These are phyloP conservation scores for Falco naumanni DNA, from an alignment of 2,797 vertebrate genomes.

Conservation along the genomic window DNA sequence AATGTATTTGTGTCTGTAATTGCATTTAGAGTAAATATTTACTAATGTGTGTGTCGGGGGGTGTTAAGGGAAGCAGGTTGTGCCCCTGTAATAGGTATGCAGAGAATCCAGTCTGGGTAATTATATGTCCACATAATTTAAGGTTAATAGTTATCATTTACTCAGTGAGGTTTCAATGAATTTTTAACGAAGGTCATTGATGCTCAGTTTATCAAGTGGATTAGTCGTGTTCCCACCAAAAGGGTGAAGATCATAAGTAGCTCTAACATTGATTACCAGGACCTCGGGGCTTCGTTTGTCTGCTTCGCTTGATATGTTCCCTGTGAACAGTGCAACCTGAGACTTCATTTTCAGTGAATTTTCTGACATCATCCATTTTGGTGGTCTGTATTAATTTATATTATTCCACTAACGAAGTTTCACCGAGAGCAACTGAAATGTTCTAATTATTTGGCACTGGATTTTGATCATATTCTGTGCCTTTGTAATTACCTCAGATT, in stretches of 20 bases:
- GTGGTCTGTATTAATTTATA: conserved; percentile 21
- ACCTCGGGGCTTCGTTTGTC: background rate
- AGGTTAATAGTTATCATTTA: conserved; percentile 24
- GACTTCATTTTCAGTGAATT: background rate
- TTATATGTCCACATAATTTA: conserved; percentile 15
- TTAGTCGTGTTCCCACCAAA: background rate
- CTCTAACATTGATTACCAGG: background rate
- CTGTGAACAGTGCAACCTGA: background rate
- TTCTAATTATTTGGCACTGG: conserved; percentile 46
- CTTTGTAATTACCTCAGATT: conserved; percentile 16
- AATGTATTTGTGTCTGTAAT: background rate
- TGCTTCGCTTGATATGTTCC: background rate
- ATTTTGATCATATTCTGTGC: background rate
- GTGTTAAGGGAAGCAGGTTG: background rate
- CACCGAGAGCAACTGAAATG: background rate
- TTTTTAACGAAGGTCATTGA: conserved; percentile 6
- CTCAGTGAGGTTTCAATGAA: conserved; percentile 14
- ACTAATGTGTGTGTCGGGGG: fast-evolving
- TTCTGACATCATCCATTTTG: background rate
- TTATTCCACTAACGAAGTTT: conserved; percentile 21
- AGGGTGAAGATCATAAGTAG: background rate
- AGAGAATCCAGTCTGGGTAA: conserved; percentile 20
- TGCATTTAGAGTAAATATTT: background rate
- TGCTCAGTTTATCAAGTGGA: conserved; percentile 11
- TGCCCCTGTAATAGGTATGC: background rate